Evolutionary conservation across 2,113 vertebrate species (phyloP), one percentile per base, ranked within the genome.

Genomic region (Muscicapa adusta): DNA sequence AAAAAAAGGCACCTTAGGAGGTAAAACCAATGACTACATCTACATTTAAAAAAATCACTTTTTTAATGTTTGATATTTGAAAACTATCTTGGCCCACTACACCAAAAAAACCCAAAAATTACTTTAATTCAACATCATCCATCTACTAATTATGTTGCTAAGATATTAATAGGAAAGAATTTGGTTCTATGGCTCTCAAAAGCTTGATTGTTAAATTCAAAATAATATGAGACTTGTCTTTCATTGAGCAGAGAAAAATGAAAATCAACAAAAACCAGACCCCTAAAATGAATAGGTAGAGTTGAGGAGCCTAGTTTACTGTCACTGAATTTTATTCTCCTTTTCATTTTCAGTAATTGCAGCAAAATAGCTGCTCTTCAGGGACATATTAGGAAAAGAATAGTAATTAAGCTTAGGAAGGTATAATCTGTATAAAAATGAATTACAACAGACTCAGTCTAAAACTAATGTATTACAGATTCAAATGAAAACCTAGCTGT

Each of bases 381-480:
- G 85, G 91, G 68, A 53, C 62, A 18, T 65, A 83, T 85, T 93
- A 91, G 65, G 75, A 71, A 95, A 93, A 96, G 73, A 87, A 82
- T 29, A 89, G 77, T 90, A 91, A 85, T 96, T 89, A 95, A 74
- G 50, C 66, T 94, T 93, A 90, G 86, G 67, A 95, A 96, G 88
- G 79, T 87, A 78, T 95, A 92, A 94, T 85, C 77, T 96, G 70
- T 93, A 87, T 40, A 92, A 83, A 95, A 96, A 88, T 72, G 63
- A 72, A 77, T 94, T 94, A 82, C 53, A 95, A 95, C 48, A 31
- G 72, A 88, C 45, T 92, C 62, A 66, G 71, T 87, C 76, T 91
- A 89, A 88, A 84, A 50, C 40, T 87, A 94, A 87, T 11, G 2
- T 56, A 78, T 63, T 88, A 63, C n/a, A 40, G 84, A 87, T 54